phyloP scores from a whole-genome alignment of 2,797 vertebrate genomes.

The Poecilia gillii region DNA sequence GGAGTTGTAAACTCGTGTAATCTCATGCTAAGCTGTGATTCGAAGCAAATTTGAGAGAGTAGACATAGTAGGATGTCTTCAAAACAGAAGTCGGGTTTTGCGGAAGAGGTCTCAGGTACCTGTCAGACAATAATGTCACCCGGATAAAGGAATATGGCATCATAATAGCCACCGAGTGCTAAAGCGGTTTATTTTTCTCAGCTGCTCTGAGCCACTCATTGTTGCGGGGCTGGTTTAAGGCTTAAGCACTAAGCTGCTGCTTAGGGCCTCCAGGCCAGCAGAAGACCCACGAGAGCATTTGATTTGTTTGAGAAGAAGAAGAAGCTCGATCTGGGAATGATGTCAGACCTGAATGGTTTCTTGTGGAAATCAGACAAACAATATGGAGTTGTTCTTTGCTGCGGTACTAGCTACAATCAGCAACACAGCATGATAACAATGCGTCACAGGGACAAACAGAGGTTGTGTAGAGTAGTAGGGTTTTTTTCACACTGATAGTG shows the following conservation, averaged over 20 bases:
- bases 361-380: not conserved
- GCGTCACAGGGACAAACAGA: not conserved
- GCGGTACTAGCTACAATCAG: not conserved
- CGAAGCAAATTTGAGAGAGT: conserved; percentile 1
- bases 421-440: not conserved
- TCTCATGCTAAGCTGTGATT: not conserved
- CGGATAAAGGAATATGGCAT: conserved; percentile 38
- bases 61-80: conserved; percentile 1
- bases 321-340: not conserved
- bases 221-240: conserved; percentile 32
- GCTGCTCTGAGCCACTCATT: conserved; percentile 36
- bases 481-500: no score
- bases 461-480: not conserved
- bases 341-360: not conserved
- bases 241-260: not conserved
- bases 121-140: conserved; percentile 39
- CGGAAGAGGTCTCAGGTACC: conserved; percentile 29
- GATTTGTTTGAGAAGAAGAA: not conserved
- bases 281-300: not conserved
- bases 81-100: conserved; percentile 18
- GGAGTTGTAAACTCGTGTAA: not conserved
- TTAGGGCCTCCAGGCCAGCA: not conserved
- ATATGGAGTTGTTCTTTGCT: not conserved
- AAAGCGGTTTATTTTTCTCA: conserved; percentile 30
- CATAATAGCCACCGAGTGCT: conserved; percentile 8